Percentiles rank a stretch among this genome's conserved stretches.
Conservation (phyloP, 2,797 vertebrate species). For the Discoglossus pictus region DNA sequence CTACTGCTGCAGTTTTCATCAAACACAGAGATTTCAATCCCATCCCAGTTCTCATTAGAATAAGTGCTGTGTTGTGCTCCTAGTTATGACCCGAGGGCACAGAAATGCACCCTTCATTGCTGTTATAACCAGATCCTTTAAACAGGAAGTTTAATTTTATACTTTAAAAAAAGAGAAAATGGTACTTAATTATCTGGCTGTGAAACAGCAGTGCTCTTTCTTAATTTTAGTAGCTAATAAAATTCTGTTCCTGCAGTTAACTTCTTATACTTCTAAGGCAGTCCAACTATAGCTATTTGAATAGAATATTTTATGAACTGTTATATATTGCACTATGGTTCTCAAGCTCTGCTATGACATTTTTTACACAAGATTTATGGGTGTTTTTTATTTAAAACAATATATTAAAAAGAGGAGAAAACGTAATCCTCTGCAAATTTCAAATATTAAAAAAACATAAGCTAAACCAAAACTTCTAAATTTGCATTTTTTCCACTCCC, state of each 20-base stretch:
- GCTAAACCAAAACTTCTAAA: slow-evolving; percentile 61
- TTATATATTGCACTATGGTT: slow-evolving; percentile 75
- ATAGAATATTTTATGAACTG: slow-evolving; percentile 80
- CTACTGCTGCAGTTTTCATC: slow-evolving; percentile 66
- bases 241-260: slow-evolving; percentile 74
- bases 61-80: slow-evolving; percentile 73
- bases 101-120: slow-evolving; percentile 66
- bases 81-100: slow-evolving; percentile 67
- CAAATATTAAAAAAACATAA: slow-evolving; percentile 70
- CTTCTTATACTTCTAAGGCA: slow-evolving; percentile 73
- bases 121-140: slow-evolving; percentile 73
- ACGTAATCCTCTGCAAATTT: slow-evolving; percentile 71
- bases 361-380: slow-evolving; percentile 79
- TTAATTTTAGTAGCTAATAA: slow-evolving; percentile 83
- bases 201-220: slow-evolving; percentile 77
- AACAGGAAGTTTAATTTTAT: slow-evolving; percentile 84
- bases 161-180: slow-evolving; percentile 77
- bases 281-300: slow-evolving; percentile 65
- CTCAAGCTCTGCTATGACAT: slow-evolving; percentile 75
- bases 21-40: slow-evolving; percentile 65
- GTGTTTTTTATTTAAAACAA: slow-evolving; percentile 81
- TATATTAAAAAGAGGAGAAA: slow-evolving; percentile 75
- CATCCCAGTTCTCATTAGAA: slow-evolving; percentile 68
- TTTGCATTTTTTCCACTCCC: slow-evolving; percentile 54
- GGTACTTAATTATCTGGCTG: slow-evolving; percentile 81